Evolutionary conservation across 2,797 vertebrate genomes (phyloP).

Genomic region (Hemibagrus guttatus): DNA sequence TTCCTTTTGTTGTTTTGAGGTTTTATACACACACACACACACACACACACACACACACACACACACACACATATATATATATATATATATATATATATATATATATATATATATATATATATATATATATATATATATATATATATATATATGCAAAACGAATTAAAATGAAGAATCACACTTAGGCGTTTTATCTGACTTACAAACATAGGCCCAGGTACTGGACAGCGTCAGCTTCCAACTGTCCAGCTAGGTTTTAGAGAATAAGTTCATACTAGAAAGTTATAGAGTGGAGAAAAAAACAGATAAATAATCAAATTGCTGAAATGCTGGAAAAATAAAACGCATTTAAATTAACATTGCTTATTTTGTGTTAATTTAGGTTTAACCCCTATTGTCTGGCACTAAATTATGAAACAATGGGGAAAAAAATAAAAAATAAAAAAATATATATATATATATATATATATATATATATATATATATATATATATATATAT

Average conservation of each 20-base stretch:
- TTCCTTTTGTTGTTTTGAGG: conserved; percentile 62
- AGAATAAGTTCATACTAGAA: not conserved
- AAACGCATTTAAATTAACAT: not conserved
- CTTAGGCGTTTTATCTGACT: not conserved
- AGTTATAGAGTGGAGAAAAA: not conserved
- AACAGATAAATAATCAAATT: not conserved
- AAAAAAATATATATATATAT: not conserved
- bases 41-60: no score
- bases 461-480: not conserved
- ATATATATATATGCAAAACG: not conserved
- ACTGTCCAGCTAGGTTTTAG: not conserved
- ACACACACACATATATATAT: no score
- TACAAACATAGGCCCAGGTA: not conserved
- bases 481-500: no score
- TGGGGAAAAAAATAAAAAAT: no score
- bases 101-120: not conserved
- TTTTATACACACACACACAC: no score
- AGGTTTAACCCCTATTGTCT: not conserved
- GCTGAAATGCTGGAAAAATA: not conserved
- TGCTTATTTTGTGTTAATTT: not conserved
- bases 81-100: not conserved
- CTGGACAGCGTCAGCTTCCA: not conserved
- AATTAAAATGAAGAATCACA: no score
- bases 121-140: conserved; percentile 5
- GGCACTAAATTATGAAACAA: not conserved